These are phyloP conservation scores for Micrasema minimum DNA, from an alignment of 1,140 invertebrate genomes.

Conservation along the genomic window DNA sequence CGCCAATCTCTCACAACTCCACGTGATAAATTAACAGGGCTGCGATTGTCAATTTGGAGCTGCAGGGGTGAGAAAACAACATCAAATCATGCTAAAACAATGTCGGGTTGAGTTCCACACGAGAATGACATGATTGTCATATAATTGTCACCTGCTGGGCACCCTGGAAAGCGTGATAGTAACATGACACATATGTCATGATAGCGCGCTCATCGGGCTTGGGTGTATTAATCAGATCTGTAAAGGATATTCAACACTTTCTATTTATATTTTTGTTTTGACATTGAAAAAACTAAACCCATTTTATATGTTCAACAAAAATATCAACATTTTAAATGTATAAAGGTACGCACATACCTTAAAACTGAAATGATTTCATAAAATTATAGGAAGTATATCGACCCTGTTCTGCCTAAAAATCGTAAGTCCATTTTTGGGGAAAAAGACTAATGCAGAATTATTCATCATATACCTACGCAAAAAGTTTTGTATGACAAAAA, in stretches of 20 bases:
- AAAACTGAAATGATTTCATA: no score
- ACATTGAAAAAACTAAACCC: no score
- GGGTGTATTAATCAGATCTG: slow-evolving; percentile 97
- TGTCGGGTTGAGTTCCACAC: slow-evolving; percentile 2
- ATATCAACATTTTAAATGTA: no score
- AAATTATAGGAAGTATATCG: no score
- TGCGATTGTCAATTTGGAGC: neutral
- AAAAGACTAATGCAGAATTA: no score
- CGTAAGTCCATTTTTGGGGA: no score
- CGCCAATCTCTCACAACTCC: no score
- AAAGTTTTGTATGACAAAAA: no score
- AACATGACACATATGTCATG: slow-evolving; percentile 99
- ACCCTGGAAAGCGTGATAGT: slow-evolving; percentile 98
- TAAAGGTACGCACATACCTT: no score
- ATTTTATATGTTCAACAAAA: no score
- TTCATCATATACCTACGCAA: no score
- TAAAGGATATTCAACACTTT: slow-evolving; percentile 56
- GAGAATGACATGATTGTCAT: neutral
- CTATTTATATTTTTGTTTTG: neutral
- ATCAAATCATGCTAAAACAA: slow-evolving; percentile 28
- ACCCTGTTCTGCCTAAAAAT: no score
- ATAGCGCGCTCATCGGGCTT: slow-evolving; percentile 98
- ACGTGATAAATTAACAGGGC: neutral
- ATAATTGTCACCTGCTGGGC: slow-evolving; percentile 85
- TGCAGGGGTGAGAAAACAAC: slow-evolving; percentile 35